phyloP scores from a whole-genome alignment of 2,888 invertebrate genomes.

The Agrochola lota region DNA sequence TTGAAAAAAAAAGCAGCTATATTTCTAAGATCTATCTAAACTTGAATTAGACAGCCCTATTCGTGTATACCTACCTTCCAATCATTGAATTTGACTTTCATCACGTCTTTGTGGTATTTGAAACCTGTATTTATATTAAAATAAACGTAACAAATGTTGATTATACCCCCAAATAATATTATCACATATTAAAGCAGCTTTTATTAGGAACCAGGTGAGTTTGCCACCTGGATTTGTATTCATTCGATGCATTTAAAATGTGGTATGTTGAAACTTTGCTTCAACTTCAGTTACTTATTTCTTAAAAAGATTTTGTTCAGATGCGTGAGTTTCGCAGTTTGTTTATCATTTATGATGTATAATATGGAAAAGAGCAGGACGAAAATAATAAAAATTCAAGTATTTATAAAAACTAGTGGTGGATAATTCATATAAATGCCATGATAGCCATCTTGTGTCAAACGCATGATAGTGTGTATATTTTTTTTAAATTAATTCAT shows the following conservation, averaged over 20 bases:
- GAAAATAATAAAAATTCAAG: background rate
- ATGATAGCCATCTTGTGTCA: too few relatives aligned
- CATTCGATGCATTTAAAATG: conserved; percentile 23
- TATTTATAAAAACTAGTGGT: background rate
- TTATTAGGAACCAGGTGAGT: background rate
- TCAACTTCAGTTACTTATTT: background rate
- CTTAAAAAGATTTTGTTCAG: background rate
- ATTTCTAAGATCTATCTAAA: background rate
- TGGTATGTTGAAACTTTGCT: conserved; percentile 13
- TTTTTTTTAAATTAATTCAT: too few relatives aligned
- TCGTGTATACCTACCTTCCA: conserved; percentile 47
- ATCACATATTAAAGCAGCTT: conserved; percentile 5
- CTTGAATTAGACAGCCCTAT: conserved; percentile 51
- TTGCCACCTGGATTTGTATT: conserved; percentile 28
- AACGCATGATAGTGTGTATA: too few relatives aligned
- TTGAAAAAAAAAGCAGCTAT: background rate
- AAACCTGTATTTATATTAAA: conserved; percentile 57
- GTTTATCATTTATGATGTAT: too few relatives aligned
- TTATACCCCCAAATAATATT: conserved; percentile 26
- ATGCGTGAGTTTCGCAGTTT: background rate
- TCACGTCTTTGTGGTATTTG: conserved; percentile 57
- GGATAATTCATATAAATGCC: too few relatives aligned
- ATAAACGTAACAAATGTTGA: conserved; percentile 27
- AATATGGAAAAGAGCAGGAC: background rate
- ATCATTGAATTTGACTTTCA: conserved; percentile 64